Base-by-base conservation (phyloP, 1,140 invertebrate species). In the Psilanteris sp. region DNA sequence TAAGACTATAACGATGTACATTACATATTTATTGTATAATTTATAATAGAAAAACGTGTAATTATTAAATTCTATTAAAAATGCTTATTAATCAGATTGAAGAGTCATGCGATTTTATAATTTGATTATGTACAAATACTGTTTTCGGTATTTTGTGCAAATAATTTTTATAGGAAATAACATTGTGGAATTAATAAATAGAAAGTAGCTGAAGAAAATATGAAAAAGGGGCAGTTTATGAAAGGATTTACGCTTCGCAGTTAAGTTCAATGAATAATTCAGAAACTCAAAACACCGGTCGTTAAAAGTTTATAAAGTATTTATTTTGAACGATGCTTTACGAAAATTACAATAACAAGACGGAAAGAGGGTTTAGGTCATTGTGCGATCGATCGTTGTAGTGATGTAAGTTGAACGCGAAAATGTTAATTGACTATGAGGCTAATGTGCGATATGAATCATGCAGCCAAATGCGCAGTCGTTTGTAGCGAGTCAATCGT, bases 231-330 rank as follows among this genome's bases (percentile, higher is more conserved):
- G 9, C 6, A 13, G 4, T 5, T 2, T 20, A 3, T 9, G 5
- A 32, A 48, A 22, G 10, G 46, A 52, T 52, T 36, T 26, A 20
- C 20, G 18, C 2, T 7, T 36, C 9, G 29, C 44, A 32, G 10
- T 48, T 48, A 32, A 32, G 34, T 41, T 55, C 14, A 4, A 57
- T 57, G 15, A 43, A 57, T 57, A 6, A 57, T 57, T 57, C 36
- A 57, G 9, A 14, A 22, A 20, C 26, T 22, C 26, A 9, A 36
- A 50, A 50, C 31, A 36, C 18, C 14, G 29, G 18, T 24, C 13
- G 31, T 50, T 36, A 50, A 50, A 50, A 50, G 29, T 34, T 50
- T 36, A 50, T 31, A 9, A 36, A 24, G 29, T 43, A 37, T 54
- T 39, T 15, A 37, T 37, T 54, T 54, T 37, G 13, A 27, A 18